Conservation (phyloP, 2,888 invertebrate species). For the Nemurella pictetii region DNA sequence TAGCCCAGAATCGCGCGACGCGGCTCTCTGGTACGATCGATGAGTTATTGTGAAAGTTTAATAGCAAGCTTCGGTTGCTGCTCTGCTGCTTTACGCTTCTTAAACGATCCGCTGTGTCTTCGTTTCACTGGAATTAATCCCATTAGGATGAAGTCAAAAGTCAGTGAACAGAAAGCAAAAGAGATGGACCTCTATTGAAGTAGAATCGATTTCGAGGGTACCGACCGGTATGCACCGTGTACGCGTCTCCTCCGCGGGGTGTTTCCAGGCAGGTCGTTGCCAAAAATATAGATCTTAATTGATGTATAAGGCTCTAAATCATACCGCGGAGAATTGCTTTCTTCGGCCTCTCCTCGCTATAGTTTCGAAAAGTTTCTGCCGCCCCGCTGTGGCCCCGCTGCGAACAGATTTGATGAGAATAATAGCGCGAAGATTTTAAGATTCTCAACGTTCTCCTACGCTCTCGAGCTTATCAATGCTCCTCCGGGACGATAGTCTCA, state of each 20-base stretch:
- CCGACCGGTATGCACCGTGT: not conserved
- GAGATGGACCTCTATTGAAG: conserved; percentile 21
- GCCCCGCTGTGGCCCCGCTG: not conserved
- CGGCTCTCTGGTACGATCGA: not conserved
- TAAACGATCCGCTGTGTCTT: not conserved
- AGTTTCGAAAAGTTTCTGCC: not conserved
- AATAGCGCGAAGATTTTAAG: not conserved
- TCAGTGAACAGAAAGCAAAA: conserved; percentile 27
- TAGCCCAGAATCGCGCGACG: not conserved
- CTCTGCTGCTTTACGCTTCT: not conserved
- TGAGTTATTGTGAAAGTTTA: conserved; percentile 28
- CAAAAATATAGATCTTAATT: conserved; percentile 25
- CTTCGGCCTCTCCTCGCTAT: not conserved
- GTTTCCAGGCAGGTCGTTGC: not conserved
- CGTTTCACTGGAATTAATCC: conserved; percentile 25
- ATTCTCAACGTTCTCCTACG: not conserved
- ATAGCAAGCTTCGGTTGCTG: not conserved
- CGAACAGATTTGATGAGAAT: not conserved
- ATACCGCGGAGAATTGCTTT: not conserved
- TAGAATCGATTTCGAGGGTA: not conserved
- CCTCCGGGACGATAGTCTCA: not conserved
- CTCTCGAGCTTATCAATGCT: not conserved
- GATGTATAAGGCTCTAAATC: conserved; percentile 5
- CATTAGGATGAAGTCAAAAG: conserved; percentile 26
- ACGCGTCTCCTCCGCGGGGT: not conserved